Percentiles rank a stretch among this genome's conserved stretches.
These are phyloP conservation scores for Oscheius sp. DNA, from an alignment of 2,888 invertebrate genomes.

Conservation along the genomic window DNA sequence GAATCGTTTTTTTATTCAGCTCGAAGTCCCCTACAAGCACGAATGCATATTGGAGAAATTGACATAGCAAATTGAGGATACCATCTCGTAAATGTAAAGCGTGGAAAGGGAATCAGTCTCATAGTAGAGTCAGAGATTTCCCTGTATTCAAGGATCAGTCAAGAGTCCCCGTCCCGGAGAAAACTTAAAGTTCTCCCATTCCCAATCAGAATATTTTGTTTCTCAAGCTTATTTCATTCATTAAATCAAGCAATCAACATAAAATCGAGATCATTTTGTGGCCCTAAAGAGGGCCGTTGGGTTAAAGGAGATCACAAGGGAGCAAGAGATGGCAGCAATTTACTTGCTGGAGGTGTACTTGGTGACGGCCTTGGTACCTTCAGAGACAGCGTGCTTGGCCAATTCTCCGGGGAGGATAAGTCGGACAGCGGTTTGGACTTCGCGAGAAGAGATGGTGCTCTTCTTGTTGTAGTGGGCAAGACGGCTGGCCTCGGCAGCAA, in stretches of 20 bases:
- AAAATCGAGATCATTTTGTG: slow-evolving; percentile 43
- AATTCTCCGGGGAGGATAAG: slow-evolving; percentile 60
- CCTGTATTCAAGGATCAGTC: too few relatives aligned
- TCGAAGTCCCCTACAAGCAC: too few relatives aligned
- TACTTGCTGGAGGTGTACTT: slow-evolving; percentile 57
- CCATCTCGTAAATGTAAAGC: too few relatives aligned
- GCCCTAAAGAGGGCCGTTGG: slow-evolving; percentile 69
- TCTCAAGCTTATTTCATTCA: too few relatives aligned
- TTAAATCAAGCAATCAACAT: not conserved
- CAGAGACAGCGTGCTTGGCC: slow-evolving; percentile 58
- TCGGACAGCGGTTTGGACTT: slow-evolving; percentile 76
- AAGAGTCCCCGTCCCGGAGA: too few relatives aligned
- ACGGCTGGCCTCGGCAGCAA: slow-evolving; percentile 77
- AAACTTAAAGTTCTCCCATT: too few relatives aligned
- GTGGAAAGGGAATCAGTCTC: too few relatives aligned
- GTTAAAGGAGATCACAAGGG: slow-evolving; percentile 39
- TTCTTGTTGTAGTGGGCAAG: slow-evolving; percentile 80
- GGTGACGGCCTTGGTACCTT: slow-evolving; percentile 57
- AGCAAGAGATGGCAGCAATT: not conserved
- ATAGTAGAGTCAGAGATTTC: too few relatives aligned
- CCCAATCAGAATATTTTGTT: too few relatives aligned
- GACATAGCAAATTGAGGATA: too few relatives aligned
- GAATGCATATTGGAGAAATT: too few relatives aligned
- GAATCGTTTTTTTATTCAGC: too few relatives aligned
- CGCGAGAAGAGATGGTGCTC: slow-evolving; percentile 77